Conservation (phyloP, 2,888 invertebrate species). For the Trichacis sp. region DNA sequence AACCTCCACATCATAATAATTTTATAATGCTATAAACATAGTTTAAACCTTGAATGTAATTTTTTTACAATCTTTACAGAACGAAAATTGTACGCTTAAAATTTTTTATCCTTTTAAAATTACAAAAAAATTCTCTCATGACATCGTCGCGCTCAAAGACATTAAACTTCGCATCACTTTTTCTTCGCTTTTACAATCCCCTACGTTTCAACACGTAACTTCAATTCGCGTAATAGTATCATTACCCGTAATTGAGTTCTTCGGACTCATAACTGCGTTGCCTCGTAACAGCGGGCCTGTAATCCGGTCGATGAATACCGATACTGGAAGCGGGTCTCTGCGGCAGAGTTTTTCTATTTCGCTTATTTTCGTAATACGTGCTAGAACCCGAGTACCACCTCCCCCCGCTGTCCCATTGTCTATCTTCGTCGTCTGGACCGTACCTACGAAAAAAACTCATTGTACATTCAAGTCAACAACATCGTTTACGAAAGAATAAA, state of each 20-base stretch:
- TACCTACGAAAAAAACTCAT: conserved; percentile 63
- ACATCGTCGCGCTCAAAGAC: no score
- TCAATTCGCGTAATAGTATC: not conserved
- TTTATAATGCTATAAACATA: no score
- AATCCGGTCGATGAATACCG: conserved; percentile 61
- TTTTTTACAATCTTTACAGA: no score
- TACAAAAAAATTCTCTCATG: no score
- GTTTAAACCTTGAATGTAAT: no score
- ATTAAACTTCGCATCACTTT: no score
- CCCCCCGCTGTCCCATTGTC: conserved; percentile 82
- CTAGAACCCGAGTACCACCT: conserved; percentile 62
- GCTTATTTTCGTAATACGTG: conserved; percentile 62
- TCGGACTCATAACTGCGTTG: conserved; percentile 65
- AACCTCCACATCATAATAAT: no score
- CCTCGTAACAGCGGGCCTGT: conserved; percentile 59
- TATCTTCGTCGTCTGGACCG: conserved; percentile 76
- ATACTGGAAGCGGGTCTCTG: conserved; percentile 65
- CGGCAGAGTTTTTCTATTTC: conserved; percentile 64
- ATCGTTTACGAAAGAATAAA: no score
- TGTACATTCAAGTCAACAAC: not conserved
- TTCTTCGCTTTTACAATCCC: no score
- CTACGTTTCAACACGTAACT: no score
- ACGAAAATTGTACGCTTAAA: no score
- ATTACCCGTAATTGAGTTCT: conserved; percentile 62
- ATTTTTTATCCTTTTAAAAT: no score